Percentiles rank a stretch among this genome's conserved stretches.
Conservation (phyloP, 2,888 invertebrate species). For the Ophioninae sp. region DNA sequence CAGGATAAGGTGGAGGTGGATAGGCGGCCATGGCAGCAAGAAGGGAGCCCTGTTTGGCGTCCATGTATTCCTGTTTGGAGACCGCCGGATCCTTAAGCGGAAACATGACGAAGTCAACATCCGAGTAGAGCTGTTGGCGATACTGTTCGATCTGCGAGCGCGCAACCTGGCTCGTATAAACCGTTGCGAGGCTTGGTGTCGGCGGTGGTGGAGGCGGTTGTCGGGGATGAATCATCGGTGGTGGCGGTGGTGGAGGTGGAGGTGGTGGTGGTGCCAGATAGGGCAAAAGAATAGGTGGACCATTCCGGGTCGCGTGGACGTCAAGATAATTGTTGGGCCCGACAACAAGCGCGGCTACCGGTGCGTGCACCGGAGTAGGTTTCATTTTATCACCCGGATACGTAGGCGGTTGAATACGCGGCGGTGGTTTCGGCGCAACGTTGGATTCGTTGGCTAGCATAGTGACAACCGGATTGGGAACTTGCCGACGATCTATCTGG, state of each 20-base stretch:
- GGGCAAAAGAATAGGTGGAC: slow-evolving; percentile 81
- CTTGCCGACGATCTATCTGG: slow-evolving; percentile 6
- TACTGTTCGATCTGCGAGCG: slow-evolving; percentile 92
- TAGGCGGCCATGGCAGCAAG: slow-evolving; percentile 85
- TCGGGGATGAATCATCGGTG: slow-evolving; percentile 72
- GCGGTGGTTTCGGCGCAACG: slow-evolving; percentile 85
- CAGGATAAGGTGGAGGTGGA: slow-evolving; percentile 83
- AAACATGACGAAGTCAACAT: slow-evolving; percentile 95
- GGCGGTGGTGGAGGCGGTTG: slow-evolving; percentile 79
- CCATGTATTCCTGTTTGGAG: slow-evolving; percentile 94
- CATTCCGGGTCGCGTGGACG: slow-evolving; percentile 83
- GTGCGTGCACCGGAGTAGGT: slow-evolving; percentile 80
- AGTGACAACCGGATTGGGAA: background rate
- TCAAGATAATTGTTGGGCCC: slow-evolving; percentile 85
- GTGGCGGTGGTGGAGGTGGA: slow-evolving; percentile 79
- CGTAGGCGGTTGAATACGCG: slow-evolving; percentile 80
- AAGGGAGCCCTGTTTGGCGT: slow-evolving; percentile 91
- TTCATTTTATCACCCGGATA: slow-evolving; percentile 81
- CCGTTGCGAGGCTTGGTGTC: slow-evolving; percentile 86
- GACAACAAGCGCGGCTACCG: slow-evolving; percentile 84
- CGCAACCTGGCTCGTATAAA: slow-evolving; percentile 87
- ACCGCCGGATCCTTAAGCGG: slow-evolving; percentile 94
- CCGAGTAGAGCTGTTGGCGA: slow-evolving; percentile 94
- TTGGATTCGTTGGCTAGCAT: slow-evolving; percentile 73
- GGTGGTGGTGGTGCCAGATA: slow-evolving; percentile 85